Evolutionary conservation across 1,140 invertebrate genomes (phyloP).

Genomic region (Drosophila persimilis): DNA sequence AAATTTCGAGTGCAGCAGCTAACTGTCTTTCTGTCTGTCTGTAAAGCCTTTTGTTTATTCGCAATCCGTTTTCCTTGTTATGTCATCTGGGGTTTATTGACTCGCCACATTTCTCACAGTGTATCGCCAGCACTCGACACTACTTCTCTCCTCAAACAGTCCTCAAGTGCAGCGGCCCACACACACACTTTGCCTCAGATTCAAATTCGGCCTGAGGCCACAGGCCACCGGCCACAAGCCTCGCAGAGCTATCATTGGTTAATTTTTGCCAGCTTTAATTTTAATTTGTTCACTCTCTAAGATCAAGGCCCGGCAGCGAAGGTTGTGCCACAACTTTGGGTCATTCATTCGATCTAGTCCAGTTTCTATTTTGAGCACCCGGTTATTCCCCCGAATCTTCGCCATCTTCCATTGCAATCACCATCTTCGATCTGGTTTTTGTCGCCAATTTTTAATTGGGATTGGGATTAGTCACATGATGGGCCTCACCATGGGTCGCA

Average conservation of each 20-base stretch:
- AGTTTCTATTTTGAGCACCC: conserved; percentile 18
- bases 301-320: conserved; percentile 50
- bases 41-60: too few species aligned
- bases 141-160: conserved; percentile 39
- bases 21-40: too few species aligned
- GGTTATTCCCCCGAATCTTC: conserved; percentile 22
- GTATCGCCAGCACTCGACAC: conserved; percentile 5
- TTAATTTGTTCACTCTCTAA: conserved; percentile 32
- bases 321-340: background rate
- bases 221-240: background rate
- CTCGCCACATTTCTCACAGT: conserved; percentile 36
- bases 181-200: conserved; percentile 32
- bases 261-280: conserved; percentile 24
- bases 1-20: conserved; percentile 2
- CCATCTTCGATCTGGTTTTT: background rate
- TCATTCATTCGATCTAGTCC: conserved; percentile 17
- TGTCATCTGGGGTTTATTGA: conserved; percentile 10
- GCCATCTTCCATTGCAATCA: background rate
- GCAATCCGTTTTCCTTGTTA: conserved; percentile 3
- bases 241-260: conserved; percentile 15
- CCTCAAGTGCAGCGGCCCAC: conserved; percentile 71
- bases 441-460: conserved; percentile 19
- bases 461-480: conserved; percentile 30
- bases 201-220: conserved; percentile 29
- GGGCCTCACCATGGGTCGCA: background rate